These are phyloP conservation scores for Tiliacea aurago DNA, from an alignment of 2,888 invertebrate species.

Conservation along the genomic window DNA sequence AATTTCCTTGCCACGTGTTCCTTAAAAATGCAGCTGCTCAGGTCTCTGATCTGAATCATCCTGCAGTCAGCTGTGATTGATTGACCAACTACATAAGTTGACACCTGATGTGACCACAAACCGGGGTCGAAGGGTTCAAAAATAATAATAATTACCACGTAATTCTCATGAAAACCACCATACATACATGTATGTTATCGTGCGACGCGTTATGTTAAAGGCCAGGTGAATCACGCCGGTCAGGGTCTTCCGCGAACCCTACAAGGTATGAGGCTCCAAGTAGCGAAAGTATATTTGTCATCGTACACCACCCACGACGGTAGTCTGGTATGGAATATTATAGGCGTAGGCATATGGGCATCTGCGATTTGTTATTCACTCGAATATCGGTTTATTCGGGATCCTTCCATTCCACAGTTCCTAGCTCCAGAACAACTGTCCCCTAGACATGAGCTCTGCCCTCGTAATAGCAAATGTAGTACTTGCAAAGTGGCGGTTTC, in stretches of 20 bases:
- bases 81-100: background rate
- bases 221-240: slow-evolving; percentile 59
- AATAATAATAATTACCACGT: slow-evolving; percentile 18
- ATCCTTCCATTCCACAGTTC: background rate
- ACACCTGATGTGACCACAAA: slow-evolving; percentile 26
- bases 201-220: slow-evolving; percentile 54
- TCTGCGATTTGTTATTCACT: background rate
- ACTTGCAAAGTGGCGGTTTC: too few species aligned
- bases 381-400: background rate
- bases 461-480: too few species aligned
- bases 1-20: background rate
- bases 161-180: slow-evolving; percentile 36
- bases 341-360: background rate
- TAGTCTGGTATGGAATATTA: slow-evolving; percentile 3
- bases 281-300: slow-evolving; percentile 62
- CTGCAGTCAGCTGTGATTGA: slow-evolving; percentile 10
- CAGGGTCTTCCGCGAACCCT: slow-evolving; percentile 61
- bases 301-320: slow-evolving; percentile 45
- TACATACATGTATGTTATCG: slow-evolving; percentile 8
- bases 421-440: background rate
- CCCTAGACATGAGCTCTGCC: background rate
- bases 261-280: slow-evolving; percentile 54
- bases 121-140: background rate
- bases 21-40: background rate
- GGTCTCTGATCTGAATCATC: background rate